Conservation (phyloP, 2,113 vertebrate species). For the Gallinago undulata region DNA sequence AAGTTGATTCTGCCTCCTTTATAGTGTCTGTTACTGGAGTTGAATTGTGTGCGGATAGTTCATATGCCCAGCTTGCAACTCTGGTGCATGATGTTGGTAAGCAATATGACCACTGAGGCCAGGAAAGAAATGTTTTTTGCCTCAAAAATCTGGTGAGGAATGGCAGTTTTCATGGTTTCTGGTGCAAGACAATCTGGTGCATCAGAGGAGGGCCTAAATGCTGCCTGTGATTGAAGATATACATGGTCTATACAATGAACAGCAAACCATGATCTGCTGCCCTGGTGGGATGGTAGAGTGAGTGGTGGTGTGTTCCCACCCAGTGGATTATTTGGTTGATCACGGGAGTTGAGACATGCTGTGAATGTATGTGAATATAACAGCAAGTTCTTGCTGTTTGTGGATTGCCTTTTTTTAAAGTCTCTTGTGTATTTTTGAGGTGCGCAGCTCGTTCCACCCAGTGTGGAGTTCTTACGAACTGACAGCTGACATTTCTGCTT, state of each 20-base stretch:
- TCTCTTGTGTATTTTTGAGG: not conserved
- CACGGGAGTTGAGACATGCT: not conserved
- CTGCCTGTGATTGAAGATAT: not conserved
- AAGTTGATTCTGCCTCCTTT: conserved; percentile 83
- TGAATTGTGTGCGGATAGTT: not conserved
- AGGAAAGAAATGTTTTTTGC: not conserved
- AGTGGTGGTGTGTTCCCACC: not conserved
- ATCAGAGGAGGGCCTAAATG: not conserved
- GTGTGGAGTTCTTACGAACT: not conserved
- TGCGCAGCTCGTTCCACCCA: not conserved
- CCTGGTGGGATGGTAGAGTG: not conserved
- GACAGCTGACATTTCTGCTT: not conserved
- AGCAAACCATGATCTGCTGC: fast-evolving
- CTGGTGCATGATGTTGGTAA: not conserved
- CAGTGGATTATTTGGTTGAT: not conserved
- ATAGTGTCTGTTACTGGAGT: conserved; percentile 55
- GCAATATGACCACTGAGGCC: not conserved
- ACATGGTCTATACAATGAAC: fast-evolving
- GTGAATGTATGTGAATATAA: not conserved
- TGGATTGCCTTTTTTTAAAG: not conserved
- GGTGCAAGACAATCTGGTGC: not conserved
- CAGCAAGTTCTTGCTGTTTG: not conserved
- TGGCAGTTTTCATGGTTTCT: not conserved
- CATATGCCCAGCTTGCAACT: not conserved
- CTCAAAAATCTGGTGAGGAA: not conserved